Base-by-base conservation (phyloP, 2,113 vertebrate species). In the Lanius ludovicianus region DNA sequence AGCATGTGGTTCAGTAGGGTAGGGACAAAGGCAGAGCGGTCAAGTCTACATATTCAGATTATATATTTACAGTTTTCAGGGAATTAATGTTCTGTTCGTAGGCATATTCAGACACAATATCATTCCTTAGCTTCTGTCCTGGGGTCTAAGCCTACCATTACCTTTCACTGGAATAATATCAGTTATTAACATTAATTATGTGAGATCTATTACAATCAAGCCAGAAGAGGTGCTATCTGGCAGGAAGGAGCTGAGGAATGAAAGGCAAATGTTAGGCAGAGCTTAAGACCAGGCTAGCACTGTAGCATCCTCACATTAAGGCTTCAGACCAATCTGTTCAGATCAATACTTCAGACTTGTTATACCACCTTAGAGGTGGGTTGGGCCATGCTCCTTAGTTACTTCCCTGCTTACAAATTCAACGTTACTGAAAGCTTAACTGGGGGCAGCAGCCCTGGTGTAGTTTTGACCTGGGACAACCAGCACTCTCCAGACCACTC, bases 341-440 rank as follows among this genome's bases (percentile, higher is more conserved):
- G 41, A 22, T 23, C 35, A 39, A 8, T 56, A 18, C 44, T 64
- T 65, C 41, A 84, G 50, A n/a, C 15, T n/a, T 62, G 10, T 65
- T 55, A 31, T 30, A 31, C 27, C 7, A 3, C 25, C 25, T 55
- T 62, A 53, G 46, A 46, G n/a, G 11, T 24, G 23, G 35, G 31
- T 64, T 47, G n/a, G n/a, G 24, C 50, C 1, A 0, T 14, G 9
- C n/a, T 44, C 6, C 0, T 70, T 50, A 2, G 1, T 50, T 55
- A 19, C 25, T 57, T 65, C 39, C 15, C 13, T 42, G 5, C 5
- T 47, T 55, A n/a, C 2, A 84, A 46, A 81, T 59, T 31, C 44
- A 49, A n/a, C 13, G 8, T 23, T 74, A 23, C 20, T n/a, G 25
- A 33, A 27, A 59, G 16, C 12, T 59, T 28, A 21, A 70, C 1